These are phyloP conservation scores for Cherax destructor DNA, from an alignment of 1,140 invertebrate genomes.

Conservation along the genomic window DNA sequence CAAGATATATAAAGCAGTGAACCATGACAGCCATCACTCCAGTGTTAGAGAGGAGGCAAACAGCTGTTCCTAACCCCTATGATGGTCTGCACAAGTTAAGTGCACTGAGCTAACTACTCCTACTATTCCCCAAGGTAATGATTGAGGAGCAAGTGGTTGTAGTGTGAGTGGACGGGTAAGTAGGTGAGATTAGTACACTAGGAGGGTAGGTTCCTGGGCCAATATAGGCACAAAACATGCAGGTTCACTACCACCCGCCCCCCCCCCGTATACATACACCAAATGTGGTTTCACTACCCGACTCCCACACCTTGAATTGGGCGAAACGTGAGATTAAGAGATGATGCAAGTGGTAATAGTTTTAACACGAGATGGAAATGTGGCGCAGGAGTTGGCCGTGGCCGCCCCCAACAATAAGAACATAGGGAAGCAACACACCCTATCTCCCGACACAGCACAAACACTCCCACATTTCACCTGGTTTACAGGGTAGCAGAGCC, in stretches of 20 bases:
- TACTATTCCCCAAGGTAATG: too few species aligned
- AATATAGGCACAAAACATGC: background rate
- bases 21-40: too few species aligned
- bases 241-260: background rate
- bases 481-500: too few species aligned
- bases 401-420: background rate
- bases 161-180: background rate
- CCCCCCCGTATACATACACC: background rate
- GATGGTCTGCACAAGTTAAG: background rate
- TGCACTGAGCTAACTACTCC: too few species aligned
- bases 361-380: too few species aligned
- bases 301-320: too few species aligned
- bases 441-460: constrained; percentile 21
- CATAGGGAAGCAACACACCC: background rate
- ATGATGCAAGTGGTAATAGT: too few species aligned
- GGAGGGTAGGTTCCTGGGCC: background rate
- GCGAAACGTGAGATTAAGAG: too few species aligned
- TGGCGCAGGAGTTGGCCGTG: background rate
- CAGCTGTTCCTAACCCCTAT: background rate
- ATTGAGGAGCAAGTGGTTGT: background rate
- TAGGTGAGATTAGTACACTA: background rate
- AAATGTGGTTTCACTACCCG: background rate
- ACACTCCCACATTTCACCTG: background rate
- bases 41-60: background rate
- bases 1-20: too few species aligned